These are phyloP conservation scores for Episyrphus balteatus DNA, from an alignment of 1,140 invertebrate species.

Conservation along the genomic window DNA sequence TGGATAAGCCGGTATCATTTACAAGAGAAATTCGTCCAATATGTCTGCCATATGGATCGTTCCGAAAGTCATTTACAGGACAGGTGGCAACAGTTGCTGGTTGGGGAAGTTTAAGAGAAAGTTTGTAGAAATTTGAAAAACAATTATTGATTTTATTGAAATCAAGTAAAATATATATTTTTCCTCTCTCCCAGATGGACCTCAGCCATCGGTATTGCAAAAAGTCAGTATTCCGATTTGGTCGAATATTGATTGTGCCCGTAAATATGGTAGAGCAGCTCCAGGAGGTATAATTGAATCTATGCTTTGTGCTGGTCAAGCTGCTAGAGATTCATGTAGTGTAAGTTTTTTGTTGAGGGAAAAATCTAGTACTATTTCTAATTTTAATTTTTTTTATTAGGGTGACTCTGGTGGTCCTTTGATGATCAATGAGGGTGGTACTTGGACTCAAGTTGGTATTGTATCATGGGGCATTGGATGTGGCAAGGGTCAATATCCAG, in stretches of 20 bases:
- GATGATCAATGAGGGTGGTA: constrained; percentile 60
- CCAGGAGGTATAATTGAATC: constrained; percentile 78
- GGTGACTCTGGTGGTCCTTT: constrained; percentile 87
- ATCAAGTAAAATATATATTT: neutral
- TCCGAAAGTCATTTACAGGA: constrained; percentile 47
- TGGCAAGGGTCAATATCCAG: constrained; percentile 80
- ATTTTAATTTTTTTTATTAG: constrained; percentile 39
- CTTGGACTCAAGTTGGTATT: constrained; percentile 76
- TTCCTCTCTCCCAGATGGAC: constrained; percentile 60
- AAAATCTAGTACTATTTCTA: neutral
- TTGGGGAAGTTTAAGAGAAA: constrained; percentile 71
- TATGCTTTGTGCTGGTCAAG: constrained; percentile 75
- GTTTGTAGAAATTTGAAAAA: constrained; percentile 38
- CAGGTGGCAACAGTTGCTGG: constrained; percentile 68
- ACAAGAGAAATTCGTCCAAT: constrained; percentile 66
- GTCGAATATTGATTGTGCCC: constrained; percentile 64
- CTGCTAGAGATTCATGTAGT: constrained; percentile 75
- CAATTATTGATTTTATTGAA: neutral
- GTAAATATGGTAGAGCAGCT: constrained; percentile 72
- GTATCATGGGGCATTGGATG: constrained; percentile 92
- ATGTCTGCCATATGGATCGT: constrained; percentile 58
- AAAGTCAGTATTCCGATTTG: constrained; percentile 76
- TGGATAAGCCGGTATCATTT: constrained; percentile 66
- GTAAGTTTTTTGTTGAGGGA: constrained; percentile 45
- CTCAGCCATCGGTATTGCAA: constrained; percentile 66